Percentiles rank a stretch among this genome's conserved stretches.
Evolutionary conservation across 2,888 invertebrate species (phyloP).

Genomic region (Dicranocentrus wangi): DNA sequence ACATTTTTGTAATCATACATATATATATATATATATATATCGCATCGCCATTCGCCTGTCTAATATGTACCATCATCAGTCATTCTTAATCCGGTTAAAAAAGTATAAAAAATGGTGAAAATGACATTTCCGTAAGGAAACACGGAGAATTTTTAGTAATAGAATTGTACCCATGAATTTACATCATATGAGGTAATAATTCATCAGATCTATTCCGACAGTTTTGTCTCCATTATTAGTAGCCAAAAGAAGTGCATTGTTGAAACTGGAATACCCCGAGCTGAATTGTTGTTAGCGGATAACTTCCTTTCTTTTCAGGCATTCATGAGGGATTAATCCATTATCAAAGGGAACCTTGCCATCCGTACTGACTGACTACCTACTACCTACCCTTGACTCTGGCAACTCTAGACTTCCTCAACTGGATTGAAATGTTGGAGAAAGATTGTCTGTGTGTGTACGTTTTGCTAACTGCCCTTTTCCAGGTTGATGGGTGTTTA

Average conservation of each 20-base stretch:
- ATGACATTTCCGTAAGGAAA: constrained; percentile 44
- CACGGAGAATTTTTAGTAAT: neutral
- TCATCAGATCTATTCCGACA: constrained; percentile 8
- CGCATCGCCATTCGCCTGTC: neutral
- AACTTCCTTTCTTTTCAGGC: constrained; percentile 31
- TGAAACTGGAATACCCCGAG: neutral
- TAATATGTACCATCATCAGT: constrained; percentile 48
- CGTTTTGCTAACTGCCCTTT: constrained; percentile 51
- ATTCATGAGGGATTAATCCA: constrained; percentile 41
- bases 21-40: too few species aligned
- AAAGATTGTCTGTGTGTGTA: neutral
- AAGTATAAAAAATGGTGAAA: constrained; percentile 44
- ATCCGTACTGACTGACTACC: neutral
- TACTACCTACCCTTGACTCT: too few species aligned
- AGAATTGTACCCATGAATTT: neutral
- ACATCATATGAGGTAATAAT: constrained; percentile 4
- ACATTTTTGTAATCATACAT: too few species aligned
- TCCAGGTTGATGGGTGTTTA: constrained; percentile 70
- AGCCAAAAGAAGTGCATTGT: constrained; percentile 8
- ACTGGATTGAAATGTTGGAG: constrained; percentile 41
- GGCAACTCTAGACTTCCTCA: too few species aligned
- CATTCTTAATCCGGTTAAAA: constrained; percentile 51
- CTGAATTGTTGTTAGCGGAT: constrained; percentile 39
- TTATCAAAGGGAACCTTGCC: constrained; percentile 36
- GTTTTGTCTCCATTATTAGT: constrained; percentile 15